Conservation (phyloP, 2,113 vertebrate species). For the Girardinichthys multiradiatus region DNA sequence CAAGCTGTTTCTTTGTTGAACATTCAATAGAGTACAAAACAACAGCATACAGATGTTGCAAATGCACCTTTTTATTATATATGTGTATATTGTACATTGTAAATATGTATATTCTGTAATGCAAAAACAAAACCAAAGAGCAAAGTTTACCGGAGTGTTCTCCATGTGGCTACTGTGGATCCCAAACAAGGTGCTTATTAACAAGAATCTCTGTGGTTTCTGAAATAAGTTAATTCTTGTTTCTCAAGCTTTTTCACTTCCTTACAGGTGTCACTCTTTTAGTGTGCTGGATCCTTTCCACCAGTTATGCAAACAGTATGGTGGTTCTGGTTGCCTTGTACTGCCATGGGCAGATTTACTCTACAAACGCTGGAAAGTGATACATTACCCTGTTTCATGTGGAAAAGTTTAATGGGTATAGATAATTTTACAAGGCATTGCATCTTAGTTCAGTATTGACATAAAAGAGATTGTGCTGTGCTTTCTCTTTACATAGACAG, state of each 20-base stretch:
- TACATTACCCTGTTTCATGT: neutral
- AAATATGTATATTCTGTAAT: too few species aligned
- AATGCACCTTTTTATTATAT: too few species aligned
- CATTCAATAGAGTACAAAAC: too few species aligned
- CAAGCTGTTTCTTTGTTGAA: too few species aligned
- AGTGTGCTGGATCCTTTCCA: neutral
- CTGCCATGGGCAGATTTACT: too few species aligned
- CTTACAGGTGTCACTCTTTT: neutral
- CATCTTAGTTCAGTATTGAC: slow-evolving; percentile 4
- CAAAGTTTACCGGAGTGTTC: too few species aligned
- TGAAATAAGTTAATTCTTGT: neutral
- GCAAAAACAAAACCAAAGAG: too few species aligned
- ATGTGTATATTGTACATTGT: too few species aligned
- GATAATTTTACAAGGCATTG: neutral
- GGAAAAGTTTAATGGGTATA: neutral
- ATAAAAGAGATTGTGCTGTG: neutral
- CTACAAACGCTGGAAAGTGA: too few species aligned
- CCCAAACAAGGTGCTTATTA: neutral
- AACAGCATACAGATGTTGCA: too few species aligned
- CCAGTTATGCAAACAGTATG: too few species aligned
- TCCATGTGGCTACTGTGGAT: neutral
- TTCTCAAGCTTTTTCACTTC: slow-evolving; percentile 2
- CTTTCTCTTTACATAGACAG: neutral
- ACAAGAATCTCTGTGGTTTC: slow-evolving; percentile 1
- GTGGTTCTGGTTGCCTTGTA: too few species aligned